Percentiles rank a stretch among this genome's conserved stretches.
These are phyloP conservation scores for Hypotaenidia philippensis DNA, from an alignment of 2,797 vertebrate species.

Conservation along the genomic window DNA sequence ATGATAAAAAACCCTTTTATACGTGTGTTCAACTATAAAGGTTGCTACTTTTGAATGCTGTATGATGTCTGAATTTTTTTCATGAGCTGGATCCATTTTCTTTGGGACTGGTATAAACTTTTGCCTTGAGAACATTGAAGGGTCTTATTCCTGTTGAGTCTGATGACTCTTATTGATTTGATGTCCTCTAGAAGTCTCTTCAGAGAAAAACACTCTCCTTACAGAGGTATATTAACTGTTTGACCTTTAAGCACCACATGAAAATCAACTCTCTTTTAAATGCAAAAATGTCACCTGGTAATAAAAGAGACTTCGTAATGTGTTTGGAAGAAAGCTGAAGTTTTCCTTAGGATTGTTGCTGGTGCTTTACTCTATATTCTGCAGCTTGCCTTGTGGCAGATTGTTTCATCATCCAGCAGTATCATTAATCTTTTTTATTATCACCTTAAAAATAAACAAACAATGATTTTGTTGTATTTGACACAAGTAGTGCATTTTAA, in stretches of 20 bases:
- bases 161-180: conserved; percentile 68
- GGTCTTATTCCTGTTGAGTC: conserved; percentile 51
- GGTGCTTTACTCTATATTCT: conserved; percentile 75
- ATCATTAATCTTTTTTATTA: conserved; percentile 86
- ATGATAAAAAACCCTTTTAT: background rate
- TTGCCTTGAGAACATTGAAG: conserved; percentile 32
- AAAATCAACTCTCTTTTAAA: conserved; percentile 71
- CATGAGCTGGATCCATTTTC: background rate
- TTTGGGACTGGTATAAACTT: background rate
- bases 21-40: background rate
- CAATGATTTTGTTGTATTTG: conserved; percentile 83
- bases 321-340: conserved; percentile 52
- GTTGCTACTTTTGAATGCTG: background rate
- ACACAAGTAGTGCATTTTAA: conserved; percentile 84
- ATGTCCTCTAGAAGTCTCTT: conserved; percentile 69
- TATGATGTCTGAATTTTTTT: background rate
- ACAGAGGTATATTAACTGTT: conserved; percentile 68
- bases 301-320: conserved; percentile 66
- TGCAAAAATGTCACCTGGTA: conserved; percentile 62
- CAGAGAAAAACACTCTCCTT: conserved; percentile 47
- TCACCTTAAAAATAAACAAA: conserved; percentile 86
- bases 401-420: conserved; percentile 83
- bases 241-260: conserved; percentile 66
- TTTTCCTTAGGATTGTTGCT: conserved; percentile 36
- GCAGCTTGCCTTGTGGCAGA: conserved; percentile 76